Base-by-base conservation (phyloP, 2,113 vertebrate species). In the Brachyistius frenatus region DNA sequence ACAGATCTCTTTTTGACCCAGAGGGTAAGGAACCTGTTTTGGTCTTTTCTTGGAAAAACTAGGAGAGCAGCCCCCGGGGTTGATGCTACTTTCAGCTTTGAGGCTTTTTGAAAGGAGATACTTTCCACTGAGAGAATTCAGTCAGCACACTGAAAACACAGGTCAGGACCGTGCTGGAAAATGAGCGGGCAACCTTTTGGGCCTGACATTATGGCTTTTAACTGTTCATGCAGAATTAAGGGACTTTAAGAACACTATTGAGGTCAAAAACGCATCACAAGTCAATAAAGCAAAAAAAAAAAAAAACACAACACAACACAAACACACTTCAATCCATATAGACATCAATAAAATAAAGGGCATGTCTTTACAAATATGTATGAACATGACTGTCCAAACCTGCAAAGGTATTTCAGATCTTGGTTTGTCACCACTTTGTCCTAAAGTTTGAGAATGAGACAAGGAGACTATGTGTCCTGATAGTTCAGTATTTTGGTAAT, bases 1-100 rank as follows among this genome's bases (percentile, higher is more conserved):
- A 50, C 41, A 36, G 60, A 68, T 69, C 50, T 77, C 52, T 39
- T 60, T 69, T 66, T 87, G 73, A 80, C 80, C 75, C 78, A 61
- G 66, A 73, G 49, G 71, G 6, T 14, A 65, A 54, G 10, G 31
- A 15, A 5, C 70, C 54, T 37, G 46, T 73, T 76, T 70, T 63
- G n/a, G 50, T 55, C n/a, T 7, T 62, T 52, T 67, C 35, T 36
- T 1, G 31, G 52, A 77, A 74, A 80, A 46, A 61, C 39, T 32
- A 32, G 30, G 49, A 55, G 63, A 63, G 50, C 23, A 36, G 61
- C 60, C 62, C 64, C 33, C 70, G 33, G 44, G 36, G 56, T 49
- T 41, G 63, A 49, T 10, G 66, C 63, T 72, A 46, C 53, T 32
- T 55, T 79, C 70, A 50, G 56, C 63, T 74, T 67, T 5, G 2